These are phyloP conservation scores for Globia sparganii DNA, from an alignment of 2,888 invertebrate genomes.

Conservation along the genomic window DNA sequence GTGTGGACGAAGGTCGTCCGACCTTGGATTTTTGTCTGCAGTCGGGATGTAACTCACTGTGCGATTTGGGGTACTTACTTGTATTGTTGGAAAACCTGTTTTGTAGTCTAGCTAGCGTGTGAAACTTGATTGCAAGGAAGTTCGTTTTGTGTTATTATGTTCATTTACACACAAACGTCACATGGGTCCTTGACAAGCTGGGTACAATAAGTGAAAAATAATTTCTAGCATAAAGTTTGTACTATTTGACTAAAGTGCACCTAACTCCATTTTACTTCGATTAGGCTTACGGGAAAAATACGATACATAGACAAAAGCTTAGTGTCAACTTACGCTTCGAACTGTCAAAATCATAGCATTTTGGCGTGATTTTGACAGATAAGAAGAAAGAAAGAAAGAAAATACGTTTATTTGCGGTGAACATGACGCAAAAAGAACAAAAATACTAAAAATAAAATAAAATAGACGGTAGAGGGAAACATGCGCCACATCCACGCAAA, in stretches of 20 bases:
- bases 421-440: too few species aligned
- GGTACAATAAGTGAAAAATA: neutral
- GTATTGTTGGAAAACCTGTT: constrained; percentile 67
- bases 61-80: constrained; percentile 62
- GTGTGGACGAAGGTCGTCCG: constrained; percentile 62
- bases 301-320: neutral
- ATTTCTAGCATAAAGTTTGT: neutral
- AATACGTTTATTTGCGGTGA: too few species aligned
- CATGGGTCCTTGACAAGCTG: constrained; percentile 23
- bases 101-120: constrained; percentile 54
- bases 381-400: too few species aligned
- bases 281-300: neutral
- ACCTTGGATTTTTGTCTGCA: constrained; percentile 70
- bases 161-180: constrained; percentile 2
- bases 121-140: constrained; percentile 49
- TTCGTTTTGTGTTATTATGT: constrained; percentile 38
- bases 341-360: neutral
- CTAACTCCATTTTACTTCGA: neutral
- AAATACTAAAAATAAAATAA: too few species aligned
- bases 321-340: neutral
- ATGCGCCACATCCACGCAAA: too few species aligned
- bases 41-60: constrained; percentile 62
- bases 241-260: neutral
- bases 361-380: neutral
- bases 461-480: too few species aligned